Percentiles rank a stretch among this genome's conserved stretches.
phyloP scores from a whole-genome alignment of 2,797 vertebrate species.

The Lepus townsendii region DNA sequence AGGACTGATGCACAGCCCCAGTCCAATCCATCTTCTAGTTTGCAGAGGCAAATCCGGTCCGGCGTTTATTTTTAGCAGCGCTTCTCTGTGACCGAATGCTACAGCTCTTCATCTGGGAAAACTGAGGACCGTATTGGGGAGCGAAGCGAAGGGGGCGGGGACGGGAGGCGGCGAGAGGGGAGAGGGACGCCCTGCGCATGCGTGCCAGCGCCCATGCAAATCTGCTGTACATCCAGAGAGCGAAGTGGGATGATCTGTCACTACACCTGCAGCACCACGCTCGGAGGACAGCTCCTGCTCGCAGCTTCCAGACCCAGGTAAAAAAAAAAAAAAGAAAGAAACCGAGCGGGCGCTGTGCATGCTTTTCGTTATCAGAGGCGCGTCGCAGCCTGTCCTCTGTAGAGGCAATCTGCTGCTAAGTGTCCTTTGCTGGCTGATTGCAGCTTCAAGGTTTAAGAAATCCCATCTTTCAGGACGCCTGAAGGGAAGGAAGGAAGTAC shows the following conservation, averaged over 20 bases:
- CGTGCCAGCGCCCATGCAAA: constrained; percentile 82
- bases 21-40: constrained; percentile 70
- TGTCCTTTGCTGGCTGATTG: constrained; percentile 87
- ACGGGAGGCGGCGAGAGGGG: constrained; percentile 48
- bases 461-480: constrained; percentile 87
- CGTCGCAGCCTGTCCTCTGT: constrained; percentile 27
- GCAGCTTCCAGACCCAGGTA: constrained; percentile 82
- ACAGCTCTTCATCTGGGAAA: constrained; percentile 57
- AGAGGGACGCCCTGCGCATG: constrained; percentile 85
- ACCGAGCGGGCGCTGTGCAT: constrained; percentile 50
- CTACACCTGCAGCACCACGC: constrained; percentile 90
- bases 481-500: constrained; percentile 87
- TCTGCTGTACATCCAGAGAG: constrained; percentile 80
- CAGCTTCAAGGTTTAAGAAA: constrained; percentile 88
- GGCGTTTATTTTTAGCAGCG: constrained; percentile 76
- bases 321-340: constrained; percentile 45
- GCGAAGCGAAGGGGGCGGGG: constrained; percentile 44
- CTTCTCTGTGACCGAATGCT: constrained; percentile 72
- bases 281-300: constrained; percentile 88
- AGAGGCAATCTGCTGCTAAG: constrained; percentile 73
- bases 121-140: constrained; percentile 58
- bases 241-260: constrained; percentile 88
- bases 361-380: constrained; percentile 63
- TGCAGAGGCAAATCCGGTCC: constrained; percentile 81
- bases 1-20: background rate